These are phyloP conservation scores for Meandrusa payeni DNA, from an alignment of 2,888 invertebrate genomes.

Conservation along the genomic window DNA sequence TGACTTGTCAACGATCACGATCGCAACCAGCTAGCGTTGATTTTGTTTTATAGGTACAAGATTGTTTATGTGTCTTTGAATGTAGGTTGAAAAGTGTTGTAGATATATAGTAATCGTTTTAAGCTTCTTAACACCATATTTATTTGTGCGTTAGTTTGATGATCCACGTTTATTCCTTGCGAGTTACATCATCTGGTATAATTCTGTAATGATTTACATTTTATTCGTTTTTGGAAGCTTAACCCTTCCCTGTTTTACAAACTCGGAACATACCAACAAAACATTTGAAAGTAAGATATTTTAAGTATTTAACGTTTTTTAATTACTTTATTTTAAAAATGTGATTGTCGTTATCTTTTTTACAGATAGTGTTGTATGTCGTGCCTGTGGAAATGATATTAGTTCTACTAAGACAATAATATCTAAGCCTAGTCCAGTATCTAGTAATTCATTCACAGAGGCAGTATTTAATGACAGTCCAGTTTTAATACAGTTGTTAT, in stretches of 20 bases:
- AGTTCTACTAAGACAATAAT: constrained; percentile 42
- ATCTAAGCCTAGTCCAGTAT: constrained; percentile 40
- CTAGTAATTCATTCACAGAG: constrained; percentile 46
- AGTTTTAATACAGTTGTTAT: constrained; percentile 49
- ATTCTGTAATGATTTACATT: constrained; percentile 17
- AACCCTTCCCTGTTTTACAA: constrained; percentile 5
- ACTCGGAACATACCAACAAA: constrained; percentile 12
- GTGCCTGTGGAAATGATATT: constrained; percentile 49
- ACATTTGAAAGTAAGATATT: not conserved
- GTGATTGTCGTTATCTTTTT: constrained; percentile 22
- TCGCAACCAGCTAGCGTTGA: too few relatives aligned
- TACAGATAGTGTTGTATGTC: constrained; percentile 52
- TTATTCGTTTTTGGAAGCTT: constrained; percentile 15
- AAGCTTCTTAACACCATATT: too few relatives aligned
- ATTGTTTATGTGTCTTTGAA: too few relatives aligned
- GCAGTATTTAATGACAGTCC: constrained; percentile 46
- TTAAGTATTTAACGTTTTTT: not conserved
- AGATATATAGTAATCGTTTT: too few relatives aligned
- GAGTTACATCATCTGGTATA: too few relatives aligned
- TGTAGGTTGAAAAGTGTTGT: too few relatives aligned
- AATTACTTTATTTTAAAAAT: too few relatives aligned
- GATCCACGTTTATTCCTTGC: too few relatives aligned
- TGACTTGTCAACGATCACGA: too few relatives aligned
- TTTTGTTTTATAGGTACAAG: too few relatives aligned
- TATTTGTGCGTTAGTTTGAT: too few relatives aligned